These are phyloP conservation scores for Muschampia plurimacula DNA, from an alignment of 2,888 invertebrate genomes.

Conservation along the genomic window DNA sequence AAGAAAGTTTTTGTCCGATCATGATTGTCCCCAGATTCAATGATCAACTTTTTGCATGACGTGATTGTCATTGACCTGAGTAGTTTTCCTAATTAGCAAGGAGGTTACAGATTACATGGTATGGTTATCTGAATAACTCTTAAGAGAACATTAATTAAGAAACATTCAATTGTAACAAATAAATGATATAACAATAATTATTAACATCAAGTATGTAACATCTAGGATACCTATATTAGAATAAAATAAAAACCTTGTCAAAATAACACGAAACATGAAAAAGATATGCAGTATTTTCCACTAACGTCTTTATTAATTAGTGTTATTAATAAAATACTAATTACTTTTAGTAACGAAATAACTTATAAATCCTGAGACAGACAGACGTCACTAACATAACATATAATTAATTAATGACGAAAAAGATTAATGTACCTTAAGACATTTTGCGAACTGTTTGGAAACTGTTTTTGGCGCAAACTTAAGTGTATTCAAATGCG, in stretches of 20 bases:
- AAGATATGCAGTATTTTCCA: no score
- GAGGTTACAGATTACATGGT: constrained; percentile 53
- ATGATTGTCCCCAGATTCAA: constrained; percentile 55
- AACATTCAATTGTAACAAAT: background rate
- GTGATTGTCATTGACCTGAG: constrained; percentile 70
- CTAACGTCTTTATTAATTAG: no score
- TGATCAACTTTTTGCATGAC: constrained; percentile 55
- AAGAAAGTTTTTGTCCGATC: constrained; percentile 45
- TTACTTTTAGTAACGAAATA: no score
- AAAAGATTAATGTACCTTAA: constrained; percentile 17
- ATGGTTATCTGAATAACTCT: background rate
- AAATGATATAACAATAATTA: background rate
- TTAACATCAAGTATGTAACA: no score
- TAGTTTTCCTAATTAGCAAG: constrained; percentile 71
- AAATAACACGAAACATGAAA: no score
- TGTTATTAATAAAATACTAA: no score
- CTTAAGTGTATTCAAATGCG: constrained; percentile 24
- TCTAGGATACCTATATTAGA: no score
- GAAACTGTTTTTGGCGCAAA: constrained; percentile 24
- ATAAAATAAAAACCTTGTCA: no score
- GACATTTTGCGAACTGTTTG: constrained; percentile 11
- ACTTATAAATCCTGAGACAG: background rate
- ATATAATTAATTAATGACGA: background rate
- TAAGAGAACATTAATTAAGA: background rate
- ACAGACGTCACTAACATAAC: background rate